Base-by-base conservation (phyloP, 1,140 invertebrate species). In the Tigriopus japonicus region DNA sequence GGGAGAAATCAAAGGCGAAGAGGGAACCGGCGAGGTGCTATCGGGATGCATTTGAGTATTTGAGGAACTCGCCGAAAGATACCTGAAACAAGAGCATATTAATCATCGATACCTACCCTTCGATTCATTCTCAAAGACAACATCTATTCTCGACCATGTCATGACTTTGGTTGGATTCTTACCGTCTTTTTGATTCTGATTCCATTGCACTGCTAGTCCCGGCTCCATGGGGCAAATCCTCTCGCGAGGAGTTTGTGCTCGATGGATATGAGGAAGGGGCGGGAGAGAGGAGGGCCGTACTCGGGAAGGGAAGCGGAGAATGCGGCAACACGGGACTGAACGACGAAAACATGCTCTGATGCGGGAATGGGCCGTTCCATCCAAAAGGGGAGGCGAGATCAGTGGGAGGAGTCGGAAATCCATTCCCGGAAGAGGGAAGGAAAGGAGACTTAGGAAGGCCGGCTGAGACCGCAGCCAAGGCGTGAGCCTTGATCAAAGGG, bases 341-440 rank as follows among this genome's bases (percentile, higher is more conserved):
- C 28, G 28, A 35, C 28, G 28, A 35, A 9, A 35, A 35, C 28
- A 35, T 35, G 28, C 28, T 35, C 9, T 35, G 28, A 35, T 35
- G 28, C 3, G 28, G 9, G 28, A 35, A 35, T 21, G 23, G 15
- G 43, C 6, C 42, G n/a, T 42, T 35, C 59, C 59, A 61, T 13
- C 49, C 42, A 40, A 52, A 61, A n/a, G 59, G 59, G 10, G 59
- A 61, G 3, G 23, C 3, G 7, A 61, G 23, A 17, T 61, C 59
- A 23, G 59, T 61, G 9, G 59, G 59, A 5, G 59, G 59, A 2
- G 59, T 61, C 2, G 59, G 59, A 35, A 56, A 61, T 12, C 59
- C 59, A 15, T 53, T 53, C 6, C 19, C 28, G 7, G 56, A 28
- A 17, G 14, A 12, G 14, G 28, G 1, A 6, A 53, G 14, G 51